Conservation (phyloP, 2,113 vertebrate species). For the Podilymbus podiceps region DNA sequence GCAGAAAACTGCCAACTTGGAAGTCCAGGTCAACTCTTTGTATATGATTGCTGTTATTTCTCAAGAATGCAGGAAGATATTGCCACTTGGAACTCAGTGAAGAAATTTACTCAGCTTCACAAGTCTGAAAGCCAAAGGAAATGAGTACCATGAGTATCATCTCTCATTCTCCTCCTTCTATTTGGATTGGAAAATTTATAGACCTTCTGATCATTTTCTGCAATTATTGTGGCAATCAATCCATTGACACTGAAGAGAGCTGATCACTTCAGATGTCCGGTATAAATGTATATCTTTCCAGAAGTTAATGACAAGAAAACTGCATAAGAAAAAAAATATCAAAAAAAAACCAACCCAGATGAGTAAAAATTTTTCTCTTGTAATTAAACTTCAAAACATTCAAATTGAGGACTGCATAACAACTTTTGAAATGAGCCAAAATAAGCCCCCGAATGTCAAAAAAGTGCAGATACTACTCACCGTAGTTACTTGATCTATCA, state of each 20-base stretch:
- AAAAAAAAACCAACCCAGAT: not conserved
- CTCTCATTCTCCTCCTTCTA: not conserved
- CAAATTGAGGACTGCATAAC: not conserved
- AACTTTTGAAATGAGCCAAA: not conserved
- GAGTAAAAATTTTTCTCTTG: not conserved
- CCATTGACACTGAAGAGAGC: not conserved
- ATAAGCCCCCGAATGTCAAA: not conserved
- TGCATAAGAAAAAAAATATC: not conserved
- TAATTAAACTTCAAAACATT: not conserved
- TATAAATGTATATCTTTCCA: not conserved
- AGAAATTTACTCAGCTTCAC: not conserved
- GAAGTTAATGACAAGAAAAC: not conserved
- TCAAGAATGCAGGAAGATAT: not conserved
- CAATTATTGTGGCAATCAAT: not conserved
- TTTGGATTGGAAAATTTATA: not conserved
- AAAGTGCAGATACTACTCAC: not conserved
- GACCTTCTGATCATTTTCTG: not conserved
- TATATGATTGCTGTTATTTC: not conserved
- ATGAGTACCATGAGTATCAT: not conserved
- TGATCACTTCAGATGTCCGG: not conserved
- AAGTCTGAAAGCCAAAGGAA: not conserved
- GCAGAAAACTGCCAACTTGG: not conserved
- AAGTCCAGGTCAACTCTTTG: not conserved
- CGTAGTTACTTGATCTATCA: not conserved
- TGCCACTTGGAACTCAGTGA: not conserved